A percentile compares a stretch with the other conserved stretches of the same genome.
Evolutionary conservation across 2,113 vertebrate genomes (phyloP).

Genomic region (Pangasianodon hypophthalmus): DNA sequence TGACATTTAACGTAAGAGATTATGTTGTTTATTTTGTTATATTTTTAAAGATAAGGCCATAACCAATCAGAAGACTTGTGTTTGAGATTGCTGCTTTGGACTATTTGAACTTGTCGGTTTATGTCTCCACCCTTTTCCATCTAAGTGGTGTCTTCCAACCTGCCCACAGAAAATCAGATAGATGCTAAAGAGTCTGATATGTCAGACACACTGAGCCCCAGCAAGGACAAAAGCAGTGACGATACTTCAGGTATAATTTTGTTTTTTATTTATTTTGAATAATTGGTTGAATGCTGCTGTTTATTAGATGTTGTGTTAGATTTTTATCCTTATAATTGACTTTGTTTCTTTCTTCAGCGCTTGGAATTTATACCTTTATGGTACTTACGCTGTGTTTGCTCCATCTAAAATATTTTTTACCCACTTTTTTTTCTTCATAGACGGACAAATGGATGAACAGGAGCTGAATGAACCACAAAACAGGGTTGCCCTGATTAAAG

Average conservation of each 20-base stretch:
- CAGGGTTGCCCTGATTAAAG: constrained; percentile 91
- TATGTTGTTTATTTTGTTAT: background rate
- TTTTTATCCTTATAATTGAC: too few relatives aligned
- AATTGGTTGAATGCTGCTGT: background rate
- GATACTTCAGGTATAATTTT: constrained; percentile 87
- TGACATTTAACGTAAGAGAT: too few relatives aligned
- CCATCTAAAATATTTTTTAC: background rate
- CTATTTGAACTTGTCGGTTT: background rate
- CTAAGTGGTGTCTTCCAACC: constrained; percentile 58
- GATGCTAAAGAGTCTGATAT: constrained; percentile 93
- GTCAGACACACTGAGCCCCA: constrained; percentile 97
- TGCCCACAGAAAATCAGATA: constrained; percentile 82
- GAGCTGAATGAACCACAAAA: constrained; percentile 92
- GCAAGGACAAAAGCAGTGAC: constrained; percentile 97
- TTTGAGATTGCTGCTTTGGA: background rate
- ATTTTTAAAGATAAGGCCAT: background rate
- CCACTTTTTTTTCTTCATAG: constrained; percentile 61
- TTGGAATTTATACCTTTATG: background rate
- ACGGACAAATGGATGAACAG: constrained; percentile 97
- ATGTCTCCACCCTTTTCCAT: constrained; percentile 29
- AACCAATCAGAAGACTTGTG: background rate
- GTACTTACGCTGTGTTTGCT: background rate
- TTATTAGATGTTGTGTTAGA: background rate
- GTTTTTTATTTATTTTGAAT: background rate
- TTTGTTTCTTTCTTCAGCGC: background rate